Evolutionary conservation across 2,888 invertebrate genomes (phyloP).

Genomic region (Aethes cnicana): DNA sequence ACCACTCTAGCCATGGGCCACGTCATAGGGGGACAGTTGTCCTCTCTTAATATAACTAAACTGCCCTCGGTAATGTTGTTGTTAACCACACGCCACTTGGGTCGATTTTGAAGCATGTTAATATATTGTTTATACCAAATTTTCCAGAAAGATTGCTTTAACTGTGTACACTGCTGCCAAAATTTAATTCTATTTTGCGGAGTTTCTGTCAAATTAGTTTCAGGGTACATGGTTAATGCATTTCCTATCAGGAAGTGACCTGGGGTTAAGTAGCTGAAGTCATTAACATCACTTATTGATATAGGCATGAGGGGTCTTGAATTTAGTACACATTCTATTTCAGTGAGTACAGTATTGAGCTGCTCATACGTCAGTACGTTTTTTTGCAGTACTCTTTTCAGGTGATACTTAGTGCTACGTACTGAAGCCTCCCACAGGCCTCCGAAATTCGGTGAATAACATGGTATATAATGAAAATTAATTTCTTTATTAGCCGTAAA

Average conservation of each 20-base stretch:
- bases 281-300: neutral
- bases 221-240: neutral
- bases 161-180: neutral
- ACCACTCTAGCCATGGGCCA: slow-evolving; percentile 32
- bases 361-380: neutral
- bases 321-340: neutral
- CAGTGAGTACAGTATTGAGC: neutral
- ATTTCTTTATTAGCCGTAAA: too few relatives aligned
- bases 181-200: neutral
- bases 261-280: neutral
- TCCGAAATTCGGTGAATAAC: too few relatives aligned
- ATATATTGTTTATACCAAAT: slow-evolving; percentile 20
- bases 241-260: neutral
- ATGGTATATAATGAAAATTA: too few relatives aligned
- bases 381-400: too few relatives aligned
- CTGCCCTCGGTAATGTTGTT: slow-evolving; percentile 17
- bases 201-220: neutral
- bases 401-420: too few relatives aligned
- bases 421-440: too few relatives aligned
- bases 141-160: neutral
- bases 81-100: slow-evolving; percentile 16
- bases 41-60: slow-evolving; percentile 28
- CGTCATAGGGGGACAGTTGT: too few relatives aligned
- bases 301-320: neutral
- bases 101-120: slow-evolving; percentile 19